phyloP scores from a whole-genome alignment of 2,113 vertebrate genomes.

The Baryphthengus martii region DNA sequence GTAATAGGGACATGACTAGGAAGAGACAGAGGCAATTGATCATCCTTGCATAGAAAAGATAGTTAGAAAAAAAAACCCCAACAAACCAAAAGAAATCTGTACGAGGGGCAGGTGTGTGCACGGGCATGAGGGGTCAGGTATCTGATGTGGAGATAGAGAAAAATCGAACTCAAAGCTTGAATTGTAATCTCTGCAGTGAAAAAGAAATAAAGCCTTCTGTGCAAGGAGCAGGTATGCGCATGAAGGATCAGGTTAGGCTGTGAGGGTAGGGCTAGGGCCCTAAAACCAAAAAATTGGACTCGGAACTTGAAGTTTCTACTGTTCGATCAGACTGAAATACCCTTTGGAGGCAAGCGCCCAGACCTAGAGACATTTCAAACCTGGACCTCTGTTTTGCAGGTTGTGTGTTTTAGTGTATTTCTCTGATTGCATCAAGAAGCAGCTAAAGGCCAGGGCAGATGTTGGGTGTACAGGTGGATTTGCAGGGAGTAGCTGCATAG shows the following conservation, averaged over 20 bases:
- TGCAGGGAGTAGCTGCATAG: background rate
- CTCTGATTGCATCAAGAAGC: background rate
- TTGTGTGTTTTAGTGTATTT: background rate
- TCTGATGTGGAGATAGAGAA: background rate
- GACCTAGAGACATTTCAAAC: background rate
- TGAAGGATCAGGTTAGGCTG: rapidly evolving
- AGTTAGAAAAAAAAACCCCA: slow-evolving; percentile 9
- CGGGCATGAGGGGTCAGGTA: background rate
- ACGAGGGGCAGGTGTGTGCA: background rate
- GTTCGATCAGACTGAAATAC: background rate
- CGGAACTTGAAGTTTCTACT: background rate
- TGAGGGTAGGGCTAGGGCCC: background rate
- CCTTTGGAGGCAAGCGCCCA: background rate
- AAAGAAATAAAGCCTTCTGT: background rate
- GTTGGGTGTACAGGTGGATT: background rate
- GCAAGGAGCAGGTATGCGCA: background rate
- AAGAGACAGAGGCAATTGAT: slow-evolving; percentile 25
- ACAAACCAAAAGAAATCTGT: background rate
- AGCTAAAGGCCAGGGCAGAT: background rate
- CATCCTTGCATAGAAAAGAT: slow-evolving; percentile 1
- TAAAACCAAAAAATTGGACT: background rate
- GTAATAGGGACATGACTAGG: slow-evolving; percentile 45
- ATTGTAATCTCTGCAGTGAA: background rate
- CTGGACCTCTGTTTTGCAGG: background rate
- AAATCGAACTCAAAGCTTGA: background rate